phyloP scores from a whole-genome alignment of 2,113 vertebrate genomes.

The Nesoenas mayeri region DNA sequence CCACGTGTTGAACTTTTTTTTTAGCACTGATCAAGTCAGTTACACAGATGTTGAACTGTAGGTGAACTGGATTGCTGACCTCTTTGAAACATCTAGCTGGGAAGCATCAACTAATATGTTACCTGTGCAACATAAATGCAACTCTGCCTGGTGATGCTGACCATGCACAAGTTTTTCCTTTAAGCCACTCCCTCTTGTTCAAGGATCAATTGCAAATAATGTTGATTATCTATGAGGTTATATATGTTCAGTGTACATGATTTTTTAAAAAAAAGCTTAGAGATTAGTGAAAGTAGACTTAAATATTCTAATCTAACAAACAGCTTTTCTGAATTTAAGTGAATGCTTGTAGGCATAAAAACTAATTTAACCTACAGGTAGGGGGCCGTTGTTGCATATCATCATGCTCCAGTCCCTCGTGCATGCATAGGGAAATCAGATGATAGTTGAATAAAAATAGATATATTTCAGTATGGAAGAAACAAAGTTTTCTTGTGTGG shows the following conservation, averaged over 20 bases:
- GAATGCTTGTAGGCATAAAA: background rate
- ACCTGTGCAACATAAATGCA: background rate
- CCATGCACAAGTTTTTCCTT: background rate
- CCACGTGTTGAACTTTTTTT: background rate
- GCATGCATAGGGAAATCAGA: background rate
- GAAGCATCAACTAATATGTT: fast-evolving
- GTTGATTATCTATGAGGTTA: background rate
- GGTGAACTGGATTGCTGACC: background rate
- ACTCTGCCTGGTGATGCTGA: background rate
- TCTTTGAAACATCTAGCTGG: background rate
- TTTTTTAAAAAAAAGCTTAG: background rate
- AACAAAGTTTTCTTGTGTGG: background rate
- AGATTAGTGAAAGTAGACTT: background rate
- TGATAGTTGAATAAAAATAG: background rate
- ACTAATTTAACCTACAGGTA: background rate
- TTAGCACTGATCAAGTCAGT: background rate
- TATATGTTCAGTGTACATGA: fast-evolving
- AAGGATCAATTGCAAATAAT: background rate
- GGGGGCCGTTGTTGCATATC: background rate
- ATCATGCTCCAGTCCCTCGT: background rate
- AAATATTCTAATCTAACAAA: background rate
- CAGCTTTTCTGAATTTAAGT: background rate
- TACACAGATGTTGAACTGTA: background rate
- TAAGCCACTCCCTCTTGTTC: background rate
- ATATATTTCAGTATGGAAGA: background rate